Base-by-base conservation (phyloP, 2,888 invertebrate species). In the Asteroscopus sphinx region DNA sequence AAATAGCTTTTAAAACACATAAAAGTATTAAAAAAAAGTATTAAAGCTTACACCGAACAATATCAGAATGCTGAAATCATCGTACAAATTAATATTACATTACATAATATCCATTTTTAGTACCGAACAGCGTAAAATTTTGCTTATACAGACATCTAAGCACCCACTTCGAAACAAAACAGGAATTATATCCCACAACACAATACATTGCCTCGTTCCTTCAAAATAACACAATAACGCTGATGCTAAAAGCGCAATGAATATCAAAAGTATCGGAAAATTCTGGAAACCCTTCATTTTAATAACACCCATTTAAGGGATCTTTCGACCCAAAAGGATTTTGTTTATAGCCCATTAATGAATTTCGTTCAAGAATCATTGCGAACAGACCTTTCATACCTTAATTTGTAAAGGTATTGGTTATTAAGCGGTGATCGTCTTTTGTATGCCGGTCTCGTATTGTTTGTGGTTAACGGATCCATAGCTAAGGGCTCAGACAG, bases 331-430 rank as follows among this genome's bases (percentile, higher is more conserved):
- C 73, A 75, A 85, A 85, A 81, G 83, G 86, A 83, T 86, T 86
- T 83, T 85, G 88, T 88, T 89, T 88, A 89, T 86, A 77, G 80
- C 61, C 83, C 82, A 88, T 87, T 89, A 89, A 89, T 87, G 87
- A 87, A 86, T 86, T 88, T 82, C 68, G 77, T 73, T 77, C 71
- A 78, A 80, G 76, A 85, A 83, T 83, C 77, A 80, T 82, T 77
- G 72, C 35, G 45, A 65, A 73, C 68, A 68, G 60, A 79, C 81
- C 78, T 77, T 80, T 86, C 77, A 82, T 80, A 82, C 81, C 77
- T 80, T 79, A 87, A 88, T 88, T 86, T 85, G 85, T 82, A 77
- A 75, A 77, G 77, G 79, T 77, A 82, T 81, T 78, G 76, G 76
- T 79, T 82, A 81, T 86, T 83, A 80, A 80, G 78, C 73, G 69